These are phyloP conservation scores for Lutraria lutraria DNA, from an alignment of 2,888 invertebrate genomes.

Conservation along the genomic window DNA sequence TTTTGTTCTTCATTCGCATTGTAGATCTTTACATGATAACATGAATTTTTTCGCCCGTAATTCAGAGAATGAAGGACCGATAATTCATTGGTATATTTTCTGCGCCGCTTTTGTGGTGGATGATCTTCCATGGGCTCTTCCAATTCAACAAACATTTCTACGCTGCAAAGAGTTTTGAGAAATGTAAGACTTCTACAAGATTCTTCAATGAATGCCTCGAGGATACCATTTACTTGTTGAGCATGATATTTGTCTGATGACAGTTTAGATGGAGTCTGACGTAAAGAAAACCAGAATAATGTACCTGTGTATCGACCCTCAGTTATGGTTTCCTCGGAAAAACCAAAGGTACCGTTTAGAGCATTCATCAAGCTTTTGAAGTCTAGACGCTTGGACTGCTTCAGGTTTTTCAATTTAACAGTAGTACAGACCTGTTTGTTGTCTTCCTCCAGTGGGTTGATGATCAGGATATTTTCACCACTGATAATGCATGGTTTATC, in stretches of 20 bases:
- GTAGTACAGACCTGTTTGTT: conserved; percentile 57
- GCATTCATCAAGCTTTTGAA: conserved; percentile 63
- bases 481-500: conserved; percentile 83
- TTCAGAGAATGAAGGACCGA: not conserved
- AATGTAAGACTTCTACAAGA: conserved; percentile 81
- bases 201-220: conserved; percentile 78
- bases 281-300: conserved; percentile 83
- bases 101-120: not conserved
- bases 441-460: conserved; percentile 78
- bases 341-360: conserved; percentile 76
- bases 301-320: conserved; percentile 79
- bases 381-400: conserved; percentile 54
- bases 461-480: conserved; percentile 76
- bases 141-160: conserved; percentile 29
- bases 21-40: not conserved
- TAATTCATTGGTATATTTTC: not conserved
- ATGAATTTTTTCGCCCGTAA: not conserved
- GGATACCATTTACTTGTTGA: conserved; percentile 74
- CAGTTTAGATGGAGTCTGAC: conserved; percentile 73
- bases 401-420: conserved; percentile 55
- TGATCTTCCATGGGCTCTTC: not conserved
- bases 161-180: conserved; percentile 71
- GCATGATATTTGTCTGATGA: conserved; percentile 75
- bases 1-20: not conserved
- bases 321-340: conserved; percentile 61